Evolutionary conservation across 1,140 invertebrate genomes (phyloP), one percentile per base, ranked within the genome.

Genomic region (Aphelenchoides avenae): DNA sequence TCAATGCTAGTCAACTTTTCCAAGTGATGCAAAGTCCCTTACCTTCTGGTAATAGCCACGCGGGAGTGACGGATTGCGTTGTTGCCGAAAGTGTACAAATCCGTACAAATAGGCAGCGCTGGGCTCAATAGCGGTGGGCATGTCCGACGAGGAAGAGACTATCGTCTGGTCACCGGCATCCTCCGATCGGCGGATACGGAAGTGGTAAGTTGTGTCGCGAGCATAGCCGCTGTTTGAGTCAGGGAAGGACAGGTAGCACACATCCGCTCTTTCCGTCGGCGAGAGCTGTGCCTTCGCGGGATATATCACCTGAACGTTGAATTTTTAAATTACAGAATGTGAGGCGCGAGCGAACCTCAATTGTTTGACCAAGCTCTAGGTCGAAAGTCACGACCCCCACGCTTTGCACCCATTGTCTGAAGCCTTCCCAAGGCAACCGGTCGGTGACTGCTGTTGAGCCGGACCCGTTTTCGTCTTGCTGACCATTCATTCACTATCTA

Each of bases 31-130:
- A 37, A 37, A n/a, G n/a, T n/a, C n/a, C n/a, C 11, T n/a, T 39
- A 60, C 57, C 33, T 98, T 98, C 80, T 98, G 94, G 81, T 96
- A 97, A 80, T 98, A 99, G 49, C 94, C 94, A 72, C 94, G 83
- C 33, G 91, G 87, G 66, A 97, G 82, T 39, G 86, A 84, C 20
- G 87, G 83, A 81, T 98, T 92, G 78, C 93, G 93, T 26, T 93
- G 91, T 84, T 96, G 93, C 61, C 94, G 84, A 79, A 98, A 99
- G 80, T 95, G 96, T 6, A 97, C 93, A 82, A 89, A 98, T 42
- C 93, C 94, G 85, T 89, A 95, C 5, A 64, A 31, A 61, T 26
- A 60, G 11, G 42, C 24, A 15, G 15, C 20, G 41, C 50, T 46
- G n/a, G 57, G 46, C 11, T 40, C n/a, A 13, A 60, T 20, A n/a